A percentile compares a stretch with the other conserved stretches of the same genome.
phyloP scores from a whole-genome alignment of 2,888 invertebrate species.

The Heliconius ismenius region DNA sequence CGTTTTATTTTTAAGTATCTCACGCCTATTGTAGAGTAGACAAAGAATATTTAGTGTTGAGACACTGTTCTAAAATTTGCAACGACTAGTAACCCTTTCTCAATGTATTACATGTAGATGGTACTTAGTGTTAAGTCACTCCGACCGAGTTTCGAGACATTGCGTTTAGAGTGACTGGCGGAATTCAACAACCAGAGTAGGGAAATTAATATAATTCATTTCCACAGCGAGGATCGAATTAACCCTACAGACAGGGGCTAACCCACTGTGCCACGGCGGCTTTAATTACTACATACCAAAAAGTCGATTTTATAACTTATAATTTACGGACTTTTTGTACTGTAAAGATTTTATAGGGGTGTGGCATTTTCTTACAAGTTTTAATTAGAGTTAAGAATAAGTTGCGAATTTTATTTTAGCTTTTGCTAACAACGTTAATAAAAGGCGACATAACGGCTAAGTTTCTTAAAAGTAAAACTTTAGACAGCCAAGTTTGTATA shows the following conservation, averaged over 20 bases:
- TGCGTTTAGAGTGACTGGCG: no score
- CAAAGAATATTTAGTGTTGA: neutral
- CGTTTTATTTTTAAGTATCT: neutral
- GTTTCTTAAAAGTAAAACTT: conserved; percentile 14
- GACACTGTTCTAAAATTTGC: neutral
- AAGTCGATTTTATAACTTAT: neutral
- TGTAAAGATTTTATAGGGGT: neutral
- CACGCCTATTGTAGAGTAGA: neutral
- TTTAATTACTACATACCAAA: neutral
- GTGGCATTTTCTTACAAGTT: conserved; percentile 21
- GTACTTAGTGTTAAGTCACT: no score
- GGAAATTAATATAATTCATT: no score
- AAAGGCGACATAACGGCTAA: conserved; percentile 1
- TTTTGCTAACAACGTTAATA: conserved; percentile 14
- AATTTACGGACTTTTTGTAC: neutral
- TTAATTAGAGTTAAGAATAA: conserved; percentile 8
- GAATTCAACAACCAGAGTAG: no score
- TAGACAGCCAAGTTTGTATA: conserved; percentile 12
- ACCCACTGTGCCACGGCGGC: no score
- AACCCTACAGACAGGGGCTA: no score
- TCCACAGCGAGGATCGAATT: no score
- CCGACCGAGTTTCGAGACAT: no score
- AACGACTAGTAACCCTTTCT: no score
- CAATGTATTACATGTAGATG: no score
- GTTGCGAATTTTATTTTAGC: conserved; percentile 14